Evolutionary conservation across 35 echinoderm and acorn worm genomes (phyloP).

Genomic region (Ophiothrix spiculata): DNA sequence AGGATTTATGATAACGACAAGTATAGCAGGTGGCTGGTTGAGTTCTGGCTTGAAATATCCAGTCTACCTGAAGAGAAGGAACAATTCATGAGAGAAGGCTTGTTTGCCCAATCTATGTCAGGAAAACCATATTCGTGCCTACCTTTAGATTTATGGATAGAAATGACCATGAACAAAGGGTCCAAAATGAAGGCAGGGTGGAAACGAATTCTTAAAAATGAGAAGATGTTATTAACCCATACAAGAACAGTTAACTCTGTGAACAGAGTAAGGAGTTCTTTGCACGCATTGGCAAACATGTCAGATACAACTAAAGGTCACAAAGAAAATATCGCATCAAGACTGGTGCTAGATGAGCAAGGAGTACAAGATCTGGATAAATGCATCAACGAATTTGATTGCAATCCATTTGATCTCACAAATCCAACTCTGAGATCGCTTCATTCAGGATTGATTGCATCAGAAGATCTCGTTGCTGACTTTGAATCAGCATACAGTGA

Average conservation of each 20-base stretch:
- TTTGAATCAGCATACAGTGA: constrained; percentile 23
- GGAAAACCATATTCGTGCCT: too few species aligned
- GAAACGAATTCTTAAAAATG: constrained; percentile 36
- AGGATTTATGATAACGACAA: constrained; percentile 28
- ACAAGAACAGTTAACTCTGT: constrained; percentile 27
- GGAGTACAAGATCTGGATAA: constrained; percentile 15
- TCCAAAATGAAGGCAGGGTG: constrained; percentile 34
- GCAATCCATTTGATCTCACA: constrained; percentile 15
- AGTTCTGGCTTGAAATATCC: constrained; percentile 27
- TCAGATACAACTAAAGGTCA: not conserved
- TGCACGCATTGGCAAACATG: constrained; percentile 15
- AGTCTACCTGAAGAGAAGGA: constrained; percentile 20
- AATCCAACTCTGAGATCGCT: constrained; percentile 17
- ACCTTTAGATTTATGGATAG: constrained; percentile 29
- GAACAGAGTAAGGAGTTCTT: constrained; percentile 16
- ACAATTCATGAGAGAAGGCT: constrained; percentile 18
- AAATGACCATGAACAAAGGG: constrained; percentile 39
- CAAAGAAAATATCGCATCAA: constrained; percentile 5
- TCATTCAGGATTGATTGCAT: constrained; percentile 19
- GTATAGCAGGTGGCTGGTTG: constrained; percentile 25
- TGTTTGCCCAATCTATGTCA: constrained; percentile 29
- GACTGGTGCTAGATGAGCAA: constrained; percentile 15
- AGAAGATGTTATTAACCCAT: constrained; percentile 12
- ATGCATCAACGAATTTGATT: constrained; percentile 28
- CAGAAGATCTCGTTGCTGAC: constrained; percentile 15